Evolutionary conservation across 2,888 invertebrate genomes (phyloP), one percentile per base, ranked within the genome.

Genomic region (Siphonodentalium dalli): DNA sequence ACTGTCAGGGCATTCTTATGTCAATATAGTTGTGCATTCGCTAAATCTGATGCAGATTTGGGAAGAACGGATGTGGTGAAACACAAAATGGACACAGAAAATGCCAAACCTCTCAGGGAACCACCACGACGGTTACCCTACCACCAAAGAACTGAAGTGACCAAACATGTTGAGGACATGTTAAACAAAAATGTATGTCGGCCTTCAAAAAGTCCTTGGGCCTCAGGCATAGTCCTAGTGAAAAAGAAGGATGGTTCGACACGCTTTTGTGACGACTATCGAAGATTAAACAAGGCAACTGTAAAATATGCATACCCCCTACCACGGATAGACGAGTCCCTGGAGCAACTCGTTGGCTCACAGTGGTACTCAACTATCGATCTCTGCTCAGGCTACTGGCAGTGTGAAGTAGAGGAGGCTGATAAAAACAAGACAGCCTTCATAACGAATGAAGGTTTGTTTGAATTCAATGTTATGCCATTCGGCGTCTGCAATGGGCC

Each of bases 261-360:
- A 15, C 35, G 63, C 9, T 18, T 58, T 8, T 58, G 55, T 31
- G 58, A 57, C 0, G 64, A 65, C 26, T 65, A 48, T 23, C 18
- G 63, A 35, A 15, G 20, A 24, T 33, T 65, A 15, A 63, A 65
- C 42, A 13, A 29, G 2, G 43, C 44, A 24, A 53, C 62, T 5
- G 39, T 40, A 1, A 53, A 49, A 33, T 58, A 61, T 48, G 41
- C 59, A 11, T 52, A 52, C 41, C 60, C 60, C 7, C n/a, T 64
- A 9, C 59, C n/a, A n/a, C n/a, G n/a, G n/a, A n/a, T n/a, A n/a
- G n/a, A n/a, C n/a, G n/a, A n/a, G n/a, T n/a, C n/a, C n/a, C n/a
- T n/a, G n/a, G n/a, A n/a, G n/a, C n/a, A n/a, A n/a, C n/a, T n/a
- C n/a, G n/a, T n/a, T n/a, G n/a, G n/a, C n/a, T n/a, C n/a, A n/a